Evolutionary conservation across 2,888 invertebrate genomes (phyloP), one percentile per base, ranked within the genome.

Genomic region (Lepidocyrtinus sp.): DNA sequence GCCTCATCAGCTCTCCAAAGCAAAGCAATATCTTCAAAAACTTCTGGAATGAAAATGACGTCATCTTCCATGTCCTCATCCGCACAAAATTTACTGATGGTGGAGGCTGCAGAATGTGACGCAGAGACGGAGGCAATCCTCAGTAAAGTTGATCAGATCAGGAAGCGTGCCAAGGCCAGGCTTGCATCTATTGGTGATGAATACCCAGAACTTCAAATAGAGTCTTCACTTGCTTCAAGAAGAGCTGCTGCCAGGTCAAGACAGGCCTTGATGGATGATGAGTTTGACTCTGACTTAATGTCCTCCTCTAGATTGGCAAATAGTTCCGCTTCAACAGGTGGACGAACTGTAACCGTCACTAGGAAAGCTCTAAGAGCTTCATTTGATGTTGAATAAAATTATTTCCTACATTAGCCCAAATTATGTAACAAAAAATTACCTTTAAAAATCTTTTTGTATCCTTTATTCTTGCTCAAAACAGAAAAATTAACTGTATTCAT

Each of bases 101-200:
- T 76, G 64, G 76, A 77, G 22, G 68, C 45, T 65, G 55, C 55
- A 55, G 55, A 55, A 55, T 55, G 55, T n/a, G 83, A 81, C 25
- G 67, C 65, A 12, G 83, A 82, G 7, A 75, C 82, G 9, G 74
- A 73, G 5, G 82, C 74, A 0, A 63, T 82, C 64, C 74, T 82
- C n/a, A 81, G 82, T 7, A 68, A 82, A 26, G 81, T 83, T 2
- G 84, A 85, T 61, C 67, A 79, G 55, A 85, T 86, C 64, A 71
- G 86, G 27, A 69, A 83, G 9, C 24, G 84, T 45, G 86, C 85
- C 12, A 84, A 84, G 59, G 85, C 85, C 2, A 75, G 86, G 36
- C 63, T 86, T 59, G 83, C 85, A 15, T 79, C 83, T 62, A 75
- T 86, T 63, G 70, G 2, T 46, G 85, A 85, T 46, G 82, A 84